Conservation (phyloP, 1,140 invertebrate species). For the Anthonomus grandis region DNA sequence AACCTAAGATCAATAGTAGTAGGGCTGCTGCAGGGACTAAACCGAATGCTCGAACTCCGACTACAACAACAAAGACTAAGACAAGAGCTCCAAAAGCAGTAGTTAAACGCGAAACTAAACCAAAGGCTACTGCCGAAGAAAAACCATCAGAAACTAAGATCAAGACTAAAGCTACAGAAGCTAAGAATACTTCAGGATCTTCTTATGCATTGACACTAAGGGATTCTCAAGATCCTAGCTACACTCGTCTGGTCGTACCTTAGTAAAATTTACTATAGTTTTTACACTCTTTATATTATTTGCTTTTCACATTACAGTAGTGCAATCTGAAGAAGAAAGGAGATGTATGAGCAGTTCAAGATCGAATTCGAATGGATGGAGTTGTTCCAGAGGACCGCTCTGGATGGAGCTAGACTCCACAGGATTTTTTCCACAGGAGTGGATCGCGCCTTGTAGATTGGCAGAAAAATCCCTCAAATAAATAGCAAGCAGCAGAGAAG, state of each 20-base stretch:
- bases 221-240: constrained; percentile 29
- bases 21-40: too few relatives aligned
- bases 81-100: too few relatives aligned
- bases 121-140: too few relatives aligned
- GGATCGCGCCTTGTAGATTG: too few relatives aligned
- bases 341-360: constrained; percentile 34
- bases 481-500: constrained; percentile 1
- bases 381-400: constrained; percentile 34
- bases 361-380: constrained; percentile 36
- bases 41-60: too few relatives aligned
- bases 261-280: constrained; percentile 29
- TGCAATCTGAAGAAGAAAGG: too few relatives aligned
- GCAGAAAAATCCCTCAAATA: constrained; percentile 30
- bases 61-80: too few relatives aligned
- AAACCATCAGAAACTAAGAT: too few relatives aligned
- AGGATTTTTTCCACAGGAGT: constrained; percentile 39
- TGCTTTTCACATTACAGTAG: neutral
- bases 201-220: neutral
- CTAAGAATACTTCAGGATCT: too few relatives aligned
- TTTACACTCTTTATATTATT: constrained; percentile 3
- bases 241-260: constrained; percentile 28
- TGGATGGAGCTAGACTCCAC: constrained; percentile 37
- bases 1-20: too few relatives aligned
- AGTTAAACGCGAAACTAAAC: too few relatives aligned
- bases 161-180: too few relatives aligned